Evolutionary conservation across 2,888 invertebrate genomes (phyloP).

Genomic region (Sminthurinus aureus): DNA sequence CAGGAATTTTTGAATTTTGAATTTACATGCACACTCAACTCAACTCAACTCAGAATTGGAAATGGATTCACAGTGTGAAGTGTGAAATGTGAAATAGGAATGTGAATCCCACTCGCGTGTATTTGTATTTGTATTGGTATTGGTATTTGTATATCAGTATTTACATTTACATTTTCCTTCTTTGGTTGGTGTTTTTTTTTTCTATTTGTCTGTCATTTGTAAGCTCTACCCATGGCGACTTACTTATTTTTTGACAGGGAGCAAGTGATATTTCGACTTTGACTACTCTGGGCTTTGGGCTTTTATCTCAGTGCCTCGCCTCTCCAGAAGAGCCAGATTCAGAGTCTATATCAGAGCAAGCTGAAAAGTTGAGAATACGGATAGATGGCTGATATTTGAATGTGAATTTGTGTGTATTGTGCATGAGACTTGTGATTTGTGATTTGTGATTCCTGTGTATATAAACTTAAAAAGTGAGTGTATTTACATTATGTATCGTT

Average conservation of each 20-base stretch:
- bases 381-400: neutral
- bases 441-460: no score
- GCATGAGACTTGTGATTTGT: neutral
- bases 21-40: no score
- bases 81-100: neutral
- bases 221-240: slow-evolving; percentile 14
- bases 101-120: neutral
- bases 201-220: neutral
- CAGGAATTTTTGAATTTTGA: no score
- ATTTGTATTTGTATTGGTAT: neutral
- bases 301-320: neutral
- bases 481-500: no score
- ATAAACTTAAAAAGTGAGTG: no score
- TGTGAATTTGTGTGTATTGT: neutral
- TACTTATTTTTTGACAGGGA: slow-evolving; percentile 19
- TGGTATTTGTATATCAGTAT: neutral
- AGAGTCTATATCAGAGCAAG: neutral
- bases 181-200: neutral
- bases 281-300: neutral
- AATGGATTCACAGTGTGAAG: neutral
- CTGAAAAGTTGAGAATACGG: no score
- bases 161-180: neutral
- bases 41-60: no score
- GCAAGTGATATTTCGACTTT: slow-evolving; percentile 7
- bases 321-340: neutral